These are phyloP conservation scores for Physella acuta DNA, from an alignment of 1,140 invertebrate genomes.

Conservation along the genomic window DNA sequence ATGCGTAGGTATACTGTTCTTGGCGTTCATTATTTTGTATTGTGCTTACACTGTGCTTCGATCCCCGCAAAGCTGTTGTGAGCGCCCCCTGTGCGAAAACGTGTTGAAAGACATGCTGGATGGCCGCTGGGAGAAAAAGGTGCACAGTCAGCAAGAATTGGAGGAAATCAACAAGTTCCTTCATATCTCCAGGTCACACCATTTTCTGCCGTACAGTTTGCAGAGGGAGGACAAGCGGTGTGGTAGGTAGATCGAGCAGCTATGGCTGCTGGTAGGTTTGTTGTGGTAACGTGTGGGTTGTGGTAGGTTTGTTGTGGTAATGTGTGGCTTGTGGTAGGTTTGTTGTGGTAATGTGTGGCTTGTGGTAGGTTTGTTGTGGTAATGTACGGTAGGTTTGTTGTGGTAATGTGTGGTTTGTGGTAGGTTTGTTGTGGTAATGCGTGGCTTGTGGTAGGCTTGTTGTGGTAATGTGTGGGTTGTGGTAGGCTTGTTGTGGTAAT, in stretches of 20 bases:
- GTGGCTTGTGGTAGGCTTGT: no score
- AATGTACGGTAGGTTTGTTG: background rate
- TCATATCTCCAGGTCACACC: background rate
- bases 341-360: background rate
- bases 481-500: no score
- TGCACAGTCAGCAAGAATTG: background rate
- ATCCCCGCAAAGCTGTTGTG: background rate
- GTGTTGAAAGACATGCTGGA: slow-evolving; percentile 10
- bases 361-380: background rate
- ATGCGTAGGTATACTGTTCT: background rate
- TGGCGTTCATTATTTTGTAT: background rate
- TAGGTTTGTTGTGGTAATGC: background rate
- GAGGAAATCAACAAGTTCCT: slow-evolving; percentile 8
- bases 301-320: background rate
- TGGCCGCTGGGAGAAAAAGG: slow-evolving; percentile 11
- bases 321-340: background rate
- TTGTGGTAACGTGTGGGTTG: background rate
- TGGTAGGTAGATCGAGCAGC: slow-evolving; percentile 18
- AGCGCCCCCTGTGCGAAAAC: background rate
- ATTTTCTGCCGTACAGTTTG: slow-evolving; percentile 11
- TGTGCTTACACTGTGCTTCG: background rate
- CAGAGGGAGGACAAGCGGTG: slow-evolving; percentile 25
- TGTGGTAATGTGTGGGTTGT: no score
- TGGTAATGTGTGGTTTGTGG: background rate
- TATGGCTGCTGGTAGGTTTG: background rate